Evolutionary conservation across 1,140 invertebrate genomes (phyloP).

Genomic region (Drosophila nasuta): DNA sequence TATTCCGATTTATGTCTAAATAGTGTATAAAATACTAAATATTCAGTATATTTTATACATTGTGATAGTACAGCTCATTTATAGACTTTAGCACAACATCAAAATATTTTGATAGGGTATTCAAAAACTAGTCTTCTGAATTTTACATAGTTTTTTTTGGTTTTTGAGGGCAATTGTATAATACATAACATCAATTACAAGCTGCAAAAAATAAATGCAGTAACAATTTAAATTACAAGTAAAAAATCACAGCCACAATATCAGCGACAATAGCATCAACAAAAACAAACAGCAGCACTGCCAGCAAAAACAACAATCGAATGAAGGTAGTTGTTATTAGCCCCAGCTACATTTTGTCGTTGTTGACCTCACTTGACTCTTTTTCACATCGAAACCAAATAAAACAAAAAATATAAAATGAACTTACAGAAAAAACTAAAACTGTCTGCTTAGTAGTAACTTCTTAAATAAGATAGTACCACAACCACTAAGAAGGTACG

Average conservation of each 20-base stretch:
- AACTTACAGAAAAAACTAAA: conserved; percentile 36
- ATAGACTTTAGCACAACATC: too few relatives aligned
- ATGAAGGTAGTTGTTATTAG: conserved; percentile 75
- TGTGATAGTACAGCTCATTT: too few relatives aligned
- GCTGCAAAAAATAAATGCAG: conserved; percentile 69
- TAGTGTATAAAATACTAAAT: too few relatives aligned
- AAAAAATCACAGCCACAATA: conserved; percentile 52
- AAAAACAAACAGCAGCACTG: conserved; percentile 25
- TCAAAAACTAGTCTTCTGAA: conserved; percentile 44
- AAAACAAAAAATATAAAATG: conserved; percentile 43
- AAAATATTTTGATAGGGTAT: not conserved
- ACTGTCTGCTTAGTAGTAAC: conserved; percentile 35
- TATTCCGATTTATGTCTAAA: not conserved
- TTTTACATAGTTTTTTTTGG: conserved; percentile 62
- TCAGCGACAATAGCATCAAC: conserved; percentile 56
- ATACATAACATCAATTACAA: conserved; percentile 70
- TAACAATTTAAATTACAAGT: conserved; percentile 74
- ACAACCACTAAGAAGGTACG: conserved; percentile 31
- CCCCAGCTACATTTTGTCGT: conserved; percentile 67
- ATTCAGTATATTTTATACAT: too few relatives aligned
- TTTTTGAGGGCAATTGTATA: conserved; percentile 70
- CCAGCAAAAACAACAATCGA: conserved; percentile 47
- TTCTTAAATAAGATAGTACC: conserved; percentile 32
- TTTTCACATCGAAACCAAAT: conserved; percentile 74
- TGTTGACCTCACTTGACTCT: conserved; percentile 79